These are phyloP conservation scores for Dromius quadrimaculatus DNA, from an alignment of 2,888 invertebrate genomes.

Conservation along the genomic window DNA sequence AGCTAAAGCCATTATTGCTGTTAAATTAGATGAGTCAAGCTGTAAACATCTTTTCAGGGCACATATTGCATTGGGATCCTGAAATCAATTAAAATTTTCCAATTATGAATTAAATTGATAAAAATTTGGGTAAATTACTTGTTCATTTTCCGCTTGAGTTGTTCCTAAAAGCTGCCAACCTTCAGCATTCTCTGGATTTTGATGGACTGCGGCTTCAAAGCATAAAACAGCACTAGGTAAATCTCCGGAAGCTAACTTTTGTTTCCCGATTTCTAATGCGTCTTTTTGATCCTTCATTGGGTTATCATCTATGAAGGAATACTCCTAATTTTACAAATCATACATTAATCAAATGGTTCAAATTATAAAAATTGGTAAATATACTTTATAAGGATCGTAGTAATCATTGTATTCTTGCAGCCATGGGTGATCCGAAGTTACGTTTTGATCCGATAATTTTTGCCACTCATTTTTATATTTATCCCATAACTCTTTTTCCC, in stretches of 20 bases:
- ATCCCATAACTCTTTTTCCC: slow-evolving; percentile 75
- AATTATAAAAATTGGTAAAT: slow-evolving; percentile 43
- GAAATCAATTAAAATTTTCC: slow-evolving; percentile 52
- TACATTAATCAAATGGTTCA: slow-evolving; percentile 23
- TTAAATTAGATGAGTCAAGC: slow-evolving; percentile 82
- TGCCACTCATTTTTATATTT: slow-evolving; percentile 83
- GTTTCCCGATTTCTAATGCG: slow-evolving; percentile 88
- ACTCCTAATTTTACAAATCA: slow-evolving; percentile 70
- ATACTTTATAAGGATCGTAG: slow-evolving; percentile 73
- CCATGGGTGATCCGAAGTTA: slow-evolving; percentile 76
- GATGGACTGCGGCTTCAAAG: slow-evolving; percentile 95
- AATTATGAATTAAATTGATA: background rate
- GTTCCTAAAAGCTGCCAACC: slow-evolving; percentile 91
- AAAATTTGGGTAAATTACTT: slow-evolving; percentile 65
- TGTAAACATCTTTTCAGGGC: slow-evolving; percentile 89
- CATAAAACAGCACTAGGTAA: slow-evolving; percentile 95
- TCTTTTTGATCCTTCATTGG: slow-evolving; percentile 82
- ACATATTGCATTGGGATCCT: slow-evolving; percentile 91
- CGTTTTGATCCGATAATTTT: slow-evolving; percentile 75
- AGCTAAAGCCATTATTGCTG: slow-evolving; percentile 90
- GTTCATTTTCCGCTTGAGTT: slow-evolving; percentile 98
- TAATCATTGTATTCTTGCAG: slow-evolving; percentile 75
- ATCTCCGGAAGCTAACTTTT: slow-evolving; percentile 86
- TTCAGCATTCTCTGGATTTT: slow-evolving; percentile 81
- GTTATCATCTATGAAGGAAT: slow-evolving; percentile 86